Base-by-base conservation (phyloP, 2,113 vertebrate genomes). In the Enhydra lutris region DNA sequence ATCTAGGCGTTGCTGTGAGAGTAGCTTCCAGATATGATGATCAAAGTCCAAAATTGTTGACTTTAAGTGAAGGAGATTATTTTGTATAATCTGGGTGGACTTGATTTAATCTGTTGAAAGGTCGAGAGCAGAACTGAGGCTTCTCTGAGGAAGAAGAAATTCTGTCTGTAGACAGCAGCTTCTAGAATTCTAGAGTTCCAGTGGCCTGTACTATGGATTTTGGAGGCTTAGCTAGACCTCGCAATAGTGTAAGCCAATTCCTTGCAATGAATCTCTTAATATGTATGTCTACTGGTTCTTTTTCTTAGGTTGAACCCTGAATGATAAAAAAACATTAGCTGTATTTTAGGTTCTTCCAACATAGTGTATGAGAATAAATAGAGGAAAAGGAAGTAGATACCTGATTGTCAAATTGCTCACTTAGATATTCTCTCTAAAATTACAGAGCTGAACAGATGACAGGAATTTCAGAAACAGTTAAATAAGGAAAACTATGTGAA, bases 351-450 rank as follows among this genome's bases (percentile, higher is more conserved):
- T 82, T 95, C 55, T 93, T 78, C 23, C 34, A 78, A 45, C 36
- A 39, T 26, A 76, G 4, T 97, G 20, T 34, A 67, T 21, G n/a
- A 95, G 83, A 95, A 95, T 47, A 92, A 95, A 63, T 23, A 85
- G 36, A 85, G 31, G 23, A 42, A 23, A 63, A 89, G 63, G 31
- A 63, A 96, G 45, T 73, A 90, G 24, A 81, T 50, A 89, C 15
- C 45, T 52, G 81, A 57, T 65, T 50, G 26, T 79, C 42, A 97
- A 86, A 79, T 65, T 59, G 26, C 31, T 86, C 23, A 52, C 34
- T 86, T 93, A 97, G 69, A 84, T 39, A 92, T 96, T 36, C 23
- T 85, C 59, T 92, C 55, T 92, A 87, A 90, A 93, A 97, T 93
- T 80, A 85, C 4, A 71, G 59, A 87, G 83, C 57, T 94, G 71